Evolutionary conservation across 2,888 invertebrate genomes (phyloP), one percentile per base, ranked within the genome.

Genomic region (Drosophila villosipedis): DNA sequence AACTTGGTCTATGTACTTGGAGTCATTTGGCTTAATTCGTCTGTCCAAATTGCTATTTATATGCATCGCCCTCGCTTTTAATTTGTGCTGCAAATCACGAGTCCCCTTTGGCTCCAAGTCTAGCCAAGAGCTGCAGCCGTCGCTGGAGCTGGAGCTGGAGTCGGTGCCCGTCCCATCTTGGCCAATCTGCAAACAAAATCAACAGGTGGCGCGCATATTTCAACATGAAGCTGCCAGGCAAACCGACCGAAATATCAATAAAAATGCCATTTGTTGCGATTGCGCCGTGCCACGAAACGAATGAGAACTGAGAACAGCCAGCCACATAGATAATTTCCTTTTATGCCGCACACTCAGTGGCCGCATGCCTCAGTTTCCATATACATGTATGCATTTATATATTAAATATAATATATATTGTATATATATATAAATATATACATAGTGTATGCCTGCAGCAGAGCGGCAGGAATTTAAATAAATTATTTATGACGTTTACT

Each of bases 251-350:
- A 89, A 89, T 89, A 90, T 90, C 89, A 90, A 87, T 87, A 87
- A 87, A 87, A 90, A 90, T 87, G 87, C 87, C 87, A 90, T 90
- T 87, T 87, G 91, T 88, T 85, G 80, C 83, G 90, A 85, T 85
- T 85, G 88, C 78, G 75, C 65, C 66, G 68, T 68, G 82, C 82
- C 83, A 85, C 89, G 74, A 88, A 72, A 50, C 58, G 70, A 58
- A 72, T 25, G 62, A 52, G 71, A 62, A 66, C 53, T 31, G 52
- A 49, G 47, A 39, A 30, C 82, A 50, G 66, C 31, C 49, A 37
- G 65, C 58, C 68, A 64, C 73, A 80, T 77, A 80, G 73, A 73
- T 80, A 68, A 80, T 73, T 77, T 73, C 30, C 50, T 64, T 14
- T 31, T 73, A 60, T 47, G 68, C 50, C 39, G 59, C 73, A 39